Percentiles rank a stretch among this genome's conserved stretches.
Conservation (phyloP, 2,888 invertebrate genomes). For the Cheiracanthium punctorium region DNA sequence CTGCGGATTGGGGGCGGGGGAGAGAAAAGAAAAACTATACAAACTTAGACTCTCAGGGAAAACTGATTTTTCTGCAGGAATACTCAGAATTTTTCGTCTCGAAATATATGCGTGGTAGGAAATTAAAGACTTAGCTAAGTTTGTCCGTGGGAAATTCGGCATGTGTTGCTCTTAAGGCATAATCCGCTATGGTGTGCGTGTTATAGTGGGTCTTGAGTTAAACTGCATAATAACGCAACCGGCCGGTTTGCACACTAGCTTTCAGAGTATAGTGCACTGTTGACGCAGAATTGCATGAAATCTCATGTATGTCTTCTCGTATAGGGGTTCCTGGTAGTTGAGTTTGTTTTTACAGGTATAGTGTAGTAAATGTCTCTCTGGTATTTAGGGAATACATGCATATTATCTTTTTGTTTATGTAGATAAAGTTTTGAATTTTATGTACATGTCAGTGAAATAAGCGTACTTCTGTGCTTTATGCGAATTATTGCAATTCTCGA, state of each 20-base stretch:
- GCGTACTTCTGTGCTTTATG: too few species aligned
- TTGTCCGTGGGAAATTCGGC: conserved; percentile 58
- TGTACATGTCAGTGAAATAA: too few species aligned
- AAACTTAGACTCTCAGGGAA: conserved; percentile 42
- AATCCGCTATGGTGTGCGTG: background rate
- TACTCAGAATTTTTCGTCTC: conserved; percentile 57
- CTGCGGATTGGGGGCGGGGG: too few species aligned
- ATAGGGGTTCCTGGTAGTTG: background rate
- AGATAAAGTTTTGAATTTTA: background rate
- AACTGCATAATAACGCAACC: conserved; percentile 53
- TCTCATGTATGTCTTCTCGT: conserved; percentile 9
- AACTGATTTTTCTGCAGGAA: conserved; percentile 59
- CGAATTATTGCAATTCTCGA: too few species aligned
- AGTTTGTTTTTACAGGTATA: background rate
- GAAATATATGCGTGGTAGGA: conserved; percentile 51
- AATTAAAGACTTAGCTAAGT: conserved; percentile 65
- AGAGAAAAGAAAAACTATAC: conserved; percentile 10
- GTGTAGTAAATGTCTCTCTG: background rate
- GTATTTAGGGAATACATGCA: background rate
- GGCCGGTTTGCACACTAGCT: conserved; percentile 41
- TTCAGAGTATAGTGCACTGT: conserved; percentile 32
- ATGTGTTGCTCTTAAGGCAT: conserved; percentile 34
- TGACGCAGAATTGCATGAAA: conserved; percentile 53
- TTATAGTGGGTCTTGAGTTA: background rate
- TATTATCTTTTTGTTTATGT: background rate